Evolutionary conservation across 2,888 invertebrate species (phyloP).

Genomic region (Bimastos eiseni): DNA sequence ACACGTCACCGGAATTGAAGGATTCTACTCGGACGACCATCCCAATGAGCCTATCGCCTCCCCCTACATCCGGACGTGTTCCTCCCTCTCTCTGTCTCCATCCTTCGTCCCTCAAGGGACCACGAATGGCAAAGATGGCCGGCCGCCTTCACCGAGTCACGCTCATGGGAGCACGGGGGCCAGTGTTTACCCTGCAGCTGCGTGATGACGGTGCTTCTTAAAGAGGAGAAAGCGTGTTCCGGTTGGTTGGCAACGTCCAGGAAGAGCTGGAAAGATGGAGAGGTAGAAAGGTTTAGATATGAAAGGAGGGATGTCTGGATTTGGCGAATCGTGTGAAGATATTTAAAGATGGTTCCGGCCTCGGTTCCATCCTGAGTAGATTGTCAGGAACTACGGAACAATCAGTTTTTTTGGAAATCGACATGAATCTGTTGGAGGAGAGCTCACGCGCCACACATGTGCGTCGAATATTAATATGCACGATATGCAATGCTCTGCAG

Average conservation of each 20-base stretch:
- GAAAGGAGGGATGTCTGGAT: neutral
- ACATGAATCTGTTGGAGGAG: neutral
- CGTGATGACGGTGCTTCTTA: neutral
- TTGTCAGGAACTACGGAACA: neutral
- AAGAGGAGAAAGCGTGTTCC: neutral
- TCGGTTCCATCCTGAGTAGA: neutral
- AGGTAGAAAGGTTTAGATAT: neutral
- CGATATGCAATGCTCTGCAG: neutral
- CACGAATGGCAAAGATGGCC: neutral
- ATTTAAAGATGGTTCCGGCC: neutral
- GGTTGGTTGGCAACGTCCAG: neutral
- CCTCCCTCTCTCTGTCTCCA: neutral
- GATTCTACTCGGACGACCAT: neutral
- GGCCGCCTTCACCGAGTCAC: neutral
- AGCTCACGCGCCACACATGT: neutral
- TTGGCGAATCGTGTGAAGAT: neutral
- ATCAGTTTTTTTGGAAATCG: neutral
- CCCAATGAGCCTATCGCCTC: neutral
- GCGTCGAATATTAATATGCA: neutral
- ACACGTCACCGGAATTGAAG: neutral
- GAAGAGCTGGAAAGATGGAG: neutral
- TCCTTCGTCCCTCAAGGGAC: neutral
- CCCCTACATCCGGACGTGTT: neutral
- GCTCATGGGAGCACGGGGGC: neutral
- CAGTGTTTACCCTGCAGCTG: neutral